Base-by-base conservation (phyloP, 1,140 invertebrate genomes). In the Pseudomyrmex flavicornis region DNA sequence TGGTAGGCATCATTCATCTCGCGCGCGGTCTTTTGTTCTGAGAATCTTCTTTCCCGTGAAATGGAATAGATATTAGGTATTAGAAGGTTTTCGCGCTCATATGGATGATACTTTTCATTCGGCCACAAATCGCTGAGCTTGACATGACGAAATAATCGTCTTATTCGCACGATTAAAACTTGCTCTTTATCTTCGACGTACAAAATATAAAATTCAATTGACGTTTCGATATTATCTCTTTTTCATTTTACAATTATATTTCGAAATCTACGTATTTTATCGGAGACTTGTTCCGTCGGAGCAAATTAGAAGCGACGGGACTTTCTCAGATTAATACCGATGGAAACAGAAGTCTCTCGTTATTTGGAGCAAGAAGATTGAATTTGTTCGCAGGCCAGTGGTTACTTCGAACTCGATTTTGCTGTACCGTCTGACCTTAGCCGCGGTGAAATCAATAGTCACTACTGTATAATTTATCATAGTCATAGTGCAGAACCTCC, bases 391-490 rank as follows among this genome's bases (percentile, higher is more conserved):
- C 63, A 70, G 74, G n/a, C 65, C 61, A 82, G 50, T 87, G 76
- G 59, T 83, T 85, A 72, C 66, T 82, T 85, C 56, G 84, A 68
- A 86, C 88, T 83, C 85, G 84, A 86, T 90, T 91, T 86, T 90
- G 74, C 87, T 86, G 91, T 91, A 91, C 86, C 79, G 89, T 89
- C 86, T 93, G 92, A 93, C 92, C 92, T 93, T 92, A 93, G 88
- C 88, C 88, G 85, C 85, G 87, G 83, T 73, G 56, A 89, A 90
- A 93, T 93, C 92, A 85, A 93, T 93, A 93, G 82, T 88, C 85
- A 89, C 89, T 82, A 92, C 92, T 90, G 88, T 92, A 92, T 92
- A 93, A 93, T 93, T 92, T 92, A 93, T 92, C 91, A 91, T 89
- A 91, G 90, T 90, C 90, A 90, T 91, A 91, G 86, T 74, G 76